Base-by-base conservation (phyloP, 2,113 vertebrate species). In the Morone saxatilis region DNA sequence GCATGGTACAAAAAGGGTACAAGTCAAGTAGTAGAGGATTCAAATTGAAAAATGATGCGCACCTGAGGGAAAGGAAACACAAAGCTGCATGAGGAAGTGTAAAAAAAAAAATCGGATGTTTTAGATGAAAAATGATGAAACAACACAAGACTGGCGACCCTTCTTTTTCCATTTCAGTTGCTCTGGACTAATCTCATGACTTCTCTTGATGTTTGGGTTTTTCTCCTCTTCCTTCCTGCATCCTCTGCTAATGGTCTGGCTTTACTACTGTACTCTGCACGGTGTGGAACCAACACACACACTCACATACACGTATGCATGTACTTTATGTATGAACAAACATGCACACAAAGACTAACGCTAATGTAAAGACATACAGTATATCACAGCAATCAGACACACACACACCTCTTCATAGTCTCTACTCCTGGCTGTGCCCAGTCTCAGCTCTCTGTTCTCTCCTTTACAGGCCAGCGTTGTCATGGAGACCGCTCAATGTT, bases 401-500 rank as follows among this genome's bases (percentile, higher is more conserved):
- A 73, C 57, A 65, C 41, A 84, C 38, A 71, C 41, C 50, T 54
- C 54, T 59, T 71, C 7, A 60, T 65, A 57, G 62, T 65, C 67
- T 78, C 76, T 59, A 70, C 54, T 31, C 12, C 25, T 50, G 53
- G 54, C 71, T 83, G 56, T 25, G 31, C 83, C 83, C 80, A 41
- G 68, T 90, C 85, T 94, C 79, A 93, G 83, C 71, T 90, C 57
- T 91, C 71, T 94, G 85, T 91, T 91, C 85, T 95, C 93, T 98
- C 85, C 96, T 94, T 97, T 97, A 91, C 97, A 99, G 98, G 96
- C 90, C 92, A 85, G 70, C 96, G 91, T 90, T 99, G 98, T 94
- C 95, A 96, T 94, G 96, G 95, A 76, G 98, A 99, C 96, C 98
- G 96, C 91, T 98, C 97, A 41, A 93, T 96, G 86, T 97, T 99